These are phyloP conservation scores for Carcina quercana DNA, from an alignment of 2,888 invertebrate genomes.

Conservation along the genomic window DNA sequence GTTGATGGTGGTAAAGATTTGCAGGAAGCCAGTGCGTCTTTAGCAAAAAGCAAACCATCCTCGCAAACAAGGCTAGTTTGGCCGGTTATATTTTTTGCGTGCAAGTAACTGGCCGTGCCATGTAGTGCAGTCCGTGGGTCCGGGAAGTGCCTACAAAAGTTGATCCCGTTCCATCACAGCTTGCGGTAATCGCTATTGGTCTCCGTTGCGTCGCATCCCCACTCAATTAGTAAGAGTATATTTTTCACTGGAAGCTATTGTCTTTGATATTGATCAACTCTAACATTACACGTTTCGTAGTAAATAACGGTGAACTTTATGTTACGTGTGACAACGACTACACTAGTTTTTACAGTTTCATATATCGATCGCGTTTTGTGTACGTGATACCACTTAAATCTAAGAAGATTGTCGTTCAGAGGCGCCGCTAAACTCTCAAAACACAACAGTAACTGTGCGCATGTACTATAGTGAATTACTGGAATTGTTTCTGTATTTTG, in stretches of 20 bases:
- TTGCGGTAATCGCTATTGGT: conserved; percentile 49
- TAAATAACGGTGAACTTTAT: conserved; percentile 48
- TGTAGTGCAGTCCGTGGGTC: conserved; percentile 26
- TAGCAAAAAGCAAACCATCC: conserved; percentile 27
- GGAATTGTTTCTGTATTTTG: conserved; percentile 29
- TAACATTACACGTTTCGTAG: conserved; percentile 27
- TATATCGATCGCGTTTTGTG: conserved; percentile 32
- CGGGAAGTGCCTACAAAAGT: conserved; percentile 41
- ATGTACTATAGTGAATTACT: conserved; percentile 21
- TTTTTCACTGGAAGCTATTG: conserved; percentile 43
- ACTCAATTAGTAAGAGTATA: conserved; percentile 42
- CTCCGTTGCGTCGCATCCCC: conserved; percentile 25
- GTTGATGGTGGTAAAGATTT: conserved; percentile 6
- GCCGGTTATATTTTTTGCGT: conserved; percentile 31
- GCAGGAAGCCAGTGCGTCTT: conserved; percentile 10
- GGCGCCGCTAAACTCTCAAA: conserved; percentile 19
- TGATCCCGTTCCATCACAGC: conserved; percentile 51
- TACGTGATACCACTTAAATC: conserved; percentile 18
- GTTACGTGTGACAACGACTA: conserved; percentile 38
- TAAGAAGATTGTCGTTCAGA: conserved; percentile 22
- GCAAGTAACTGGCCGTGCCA: conserved; percentile 31
- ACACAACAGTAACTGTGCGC: conserved; percentile 13
- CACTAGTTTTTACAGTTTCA: conserved; percentile 30
- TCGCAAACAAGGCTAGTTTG: conserved; percentile 28
- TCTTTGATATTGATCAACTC: conserved; percentile 34